Evolutionary conservation across 2,888 invertebrate species (phyloP), one percentile per base, ranked within the genome.

Genomic region (Caenorhabditis afra): DNA sequence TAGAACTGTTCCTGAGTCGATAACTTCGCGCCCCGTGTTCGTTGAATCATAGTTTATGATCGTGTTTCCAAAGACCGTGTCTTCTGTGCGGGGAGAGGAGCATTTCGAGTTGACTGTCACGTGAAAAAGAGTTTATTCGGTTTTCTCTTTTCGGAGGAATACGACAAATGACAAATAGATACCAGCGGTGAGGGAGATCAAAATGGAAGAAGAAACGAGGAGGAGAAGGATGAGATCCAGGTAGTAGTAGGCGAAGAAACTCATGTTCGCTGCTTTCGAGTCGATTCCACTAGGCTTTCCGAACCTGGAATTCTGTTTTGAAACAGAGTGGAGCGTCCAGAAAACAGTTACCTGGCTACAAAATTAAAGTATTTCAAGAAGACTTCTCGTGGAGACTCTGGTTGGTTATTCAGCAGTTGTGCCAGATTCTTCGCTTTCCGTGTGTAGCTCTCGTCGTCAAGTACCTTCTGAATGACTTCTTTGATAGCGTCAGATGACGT

Each of bases 341-440:
- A 14, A n/a, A n/a, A 37, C 11, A 37, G 45, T 47, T 37, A 74
- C 74, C 65, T 65, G 74, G 74, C 65, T 66, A 62, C 74, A 74
- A 74, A 74, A n/a, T 74, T 66, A n/a, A 74, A 62, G 12, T 74
- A 66, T 35, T 74, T 74, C 50, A 74, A 16, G 23, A 74, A 66
- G 11, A 66, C 53, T n/a, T 74, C 74, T 58, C 52, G 41, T 22
- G 74, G 65, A 20, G 65, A 59, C 18, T 59, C 52, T 20, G 75
- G 67, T 18, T 75, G 75, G 62, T 75, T 75, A 16, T 61, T 50
- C 14, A 75, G 37, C 5, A 75, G 18, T 41, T 53, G 20, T 22
- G 75, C 66, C 2, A 75, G 62, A 7, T 57, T 45, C 11, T 44
- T 16, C 22, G 75, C 75, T 37, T 41, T 67, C 47, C 22, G 23